Conservation (phyloP, 37 sponge, comb jelly and placozoan species). For the Hormiphora californensis region DNA sequence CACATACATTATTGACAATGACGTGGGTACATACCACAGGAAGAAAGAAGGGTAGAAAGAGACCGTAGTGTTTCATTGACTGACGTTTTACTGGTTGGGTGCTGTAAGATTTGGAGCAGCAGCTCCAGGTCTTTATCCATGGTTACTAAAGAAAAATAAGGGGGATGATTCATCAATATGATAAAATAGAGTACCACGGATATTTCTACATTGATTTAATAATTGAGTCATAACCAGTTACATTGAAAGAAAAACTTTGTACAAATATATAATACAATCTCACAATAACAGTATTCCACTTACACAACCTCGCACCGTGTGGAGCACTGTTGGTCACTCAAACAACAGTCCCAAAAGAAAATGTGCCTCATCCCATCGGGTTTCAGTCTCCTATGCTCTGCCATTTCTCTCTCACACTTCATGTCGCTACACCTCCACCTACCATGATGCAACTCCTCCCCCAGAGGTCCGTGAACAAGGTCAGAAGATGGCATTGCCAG, state of each 20-base stretch:
- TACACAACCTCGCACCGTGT: neutral
- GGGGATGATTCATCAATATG: neutral
- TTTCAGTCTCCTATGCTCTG: neutral
- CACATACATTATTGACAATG: neutral
- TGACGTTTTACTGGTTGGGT: neutral
- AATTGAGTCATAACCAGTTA: too few relatives aligned
- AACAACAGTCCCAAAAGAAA: slow-evolving; percentile 48
- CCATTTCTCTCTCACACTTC: neutral
- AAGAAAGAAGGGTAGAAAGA: slow-evolving; percentile 10
- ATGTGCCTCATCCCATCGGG: slow-evolving; percentile 30
- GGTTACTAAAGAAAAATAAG: neutral
- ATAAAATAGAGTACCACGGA: neutral
- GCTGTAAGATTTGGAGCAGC: neutral
- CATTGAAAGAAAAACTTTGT: too few relatives aligned
- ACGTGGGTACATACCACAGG: neutral
- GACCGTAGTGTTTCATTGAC: neutral
- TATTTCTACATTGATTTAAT: neutral
- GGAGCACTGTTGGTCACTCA: neutral
- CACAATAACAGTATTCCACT: neutral
- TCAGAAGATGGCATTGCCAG: neutral
- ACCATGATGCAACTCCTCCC: slow-evolving; percentile 1
- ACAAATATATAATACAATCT: neutral
- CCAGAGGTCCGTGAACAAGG: slow-evolving; percentile 25
- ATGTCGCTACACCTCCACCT: slow-evolving; percentile 23
- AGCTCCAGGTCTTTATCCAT: slow-evolving; percentile 33